A percentile compares a stretch with the other conserved stretches of the same genome.
Evolutionary conservation across 1,140 invertebrate genomes (phyloP).

Genomic region (Mya arenaria): DNA sequence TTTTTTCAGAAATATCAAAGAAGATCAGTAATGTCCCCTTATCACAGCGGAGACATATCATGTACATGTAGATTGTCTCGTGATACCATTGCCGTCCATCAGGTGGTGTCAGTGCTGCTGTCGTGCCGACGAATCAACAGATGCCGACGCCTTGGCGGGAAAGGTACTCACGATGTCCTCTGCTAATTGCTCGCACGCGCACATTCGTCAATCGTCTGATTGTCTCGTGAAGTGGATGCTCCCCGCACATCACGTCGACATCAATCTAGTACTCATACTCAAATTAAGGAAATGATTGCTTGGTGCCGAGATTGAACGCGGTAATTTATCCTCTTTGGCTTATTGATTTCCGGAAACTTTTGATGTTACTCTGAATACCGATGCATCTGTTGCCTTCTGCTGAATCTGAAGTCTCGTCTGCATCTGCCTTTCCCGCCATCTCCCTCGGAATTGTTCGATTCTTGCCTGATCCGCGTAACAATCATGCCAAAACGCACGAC

Average conservation of each 20-base stretch:
- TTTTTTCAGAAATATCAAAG: too few species aligned
- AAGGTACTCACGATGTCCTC: not conserved
- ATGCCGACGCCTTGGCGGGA: not conserved
- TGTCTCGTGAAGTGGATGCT: not conserved
- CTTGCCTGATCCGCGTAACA: too few species aligned
- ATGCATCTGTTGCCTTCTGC: conserved; percentile 5
- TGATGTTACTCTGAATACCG: not conserved
- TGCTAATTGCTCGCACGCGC: conserved; percentile 1
- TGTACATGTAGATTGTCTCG: too few species aligned
- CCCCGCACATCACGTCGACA: not conserved
- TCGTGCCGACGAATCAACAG: conserved; percentile 1
- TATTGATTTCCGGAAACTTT: not conserved
- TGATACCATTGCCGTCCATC: too few species aligned
- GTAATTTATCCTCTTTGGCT: not conserved
- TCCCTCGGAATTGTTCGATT: not conserved
- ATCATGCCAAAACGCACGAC: too few species aligned
- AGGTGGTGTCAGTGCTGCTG: too few species aligned
- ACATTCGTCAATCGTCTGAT: not conserved
- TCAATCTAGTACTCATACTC: not conserved
- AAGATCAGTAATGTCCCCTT: too few species aligned
- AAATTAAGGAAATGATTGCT: not conserved
- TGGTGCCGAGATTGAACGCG: not conserved
- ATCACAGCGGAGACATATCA: too few species aligned
- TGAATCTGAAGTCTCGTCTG: not conserved
- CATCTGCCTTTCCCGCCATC: conserved; percentile 24